These are phyloP conservation scores for Chironomus striatipennis DNA, from an alignment of 1,140 invertebrate species.

Conservation along the genomic window DNA sequence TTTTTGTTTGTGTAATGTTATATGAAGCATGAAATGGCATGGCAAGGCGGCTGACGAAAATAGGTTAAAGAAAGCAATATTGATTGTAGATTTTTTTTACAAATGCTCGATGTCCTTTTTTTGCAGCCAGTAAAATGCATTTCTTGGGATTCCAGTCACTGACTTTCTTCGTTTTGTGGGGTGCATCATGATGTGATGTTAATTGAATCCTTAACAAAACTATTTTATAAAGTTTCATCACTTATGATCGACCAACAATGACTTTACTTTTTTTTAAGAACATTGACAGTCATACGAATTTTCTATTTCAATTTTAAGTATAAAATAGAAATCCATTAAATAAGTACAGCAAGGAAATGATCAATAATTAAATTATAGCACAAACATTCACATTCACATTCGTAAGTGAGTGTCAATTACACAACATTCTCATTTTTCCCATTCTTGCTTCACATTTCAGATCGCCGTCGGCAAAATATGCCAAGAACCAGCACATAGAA, in stretches of 20 bases:
- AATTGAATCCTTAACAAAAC: too few relatives aligned
- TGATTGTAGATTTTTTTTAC: background rate
- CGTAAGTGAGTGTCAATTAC: slow-evolving; percentile 10
- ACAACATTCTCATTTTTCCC: background rate
- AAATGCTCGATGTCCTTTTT: too few relatives aligned
- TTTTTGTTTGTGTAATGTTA: background rate
- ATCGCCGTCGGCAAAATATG: background rate
- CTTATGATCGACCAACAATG: too few relatives aligned
- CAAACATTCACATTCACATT: background rate
- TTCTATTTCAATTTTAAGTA: background rate
- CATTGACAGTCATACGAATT: too few relatives aligned
- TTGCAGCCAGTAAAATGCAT: slow-evolving; percentile 3
- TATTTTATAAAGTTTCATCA: too few relatives aligned
- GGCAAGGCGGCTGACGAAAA: slow-evolving; percentile 1
- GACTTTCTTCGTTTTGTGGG: background rate
- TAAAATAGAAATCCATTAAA: background rate
- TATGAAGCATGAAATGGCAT: background rate
- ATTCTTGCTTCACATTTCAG: background rate
- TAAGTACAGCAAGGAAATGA: background rate
- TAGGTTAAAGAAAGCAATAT: slow-evolving; percentile 19
- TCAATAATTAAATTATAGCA: slow-evolving; percentile 6
- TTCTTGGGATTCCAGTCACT: slow-evolving; percentile 11
- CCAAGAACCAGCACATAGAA: too few relatives aligned
- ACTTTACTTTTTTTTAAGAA: too few relatives aligned
- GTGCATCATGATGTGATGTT: too few relatives aligned